Evolutionary conservation across 2,797 vertebrate genomes (phyloP).

Genomic region (Xerus rutilus): DNA sequence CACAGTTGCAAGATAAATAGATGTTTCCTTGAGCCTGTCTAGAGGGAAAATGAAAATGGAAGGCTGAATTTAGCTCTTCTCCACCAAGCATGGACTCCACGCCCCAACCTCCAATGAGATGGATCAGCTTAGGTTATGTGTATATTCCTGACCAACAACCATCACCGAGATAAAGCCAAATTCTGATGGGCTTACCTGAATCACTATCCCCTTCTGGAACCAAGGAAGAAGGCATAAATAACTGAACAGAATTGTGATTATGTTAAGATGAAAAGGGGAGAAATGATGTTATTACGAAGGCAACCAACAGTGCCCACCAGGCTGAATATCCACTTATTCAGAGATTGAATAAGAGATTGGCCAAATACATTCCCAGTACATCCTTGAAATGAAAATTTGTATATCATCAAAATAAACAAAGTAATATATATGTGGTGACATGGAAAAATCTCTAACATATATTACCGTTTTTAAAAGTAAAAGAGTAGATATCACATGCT

Average conservation of each 20-base stretch:
- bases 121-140: not conserved
- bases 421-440: not conserved
- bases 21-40: not conserved
- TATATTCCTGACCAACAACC: not conserved
- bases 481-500: not conserved
- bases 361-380: too few species aligned
- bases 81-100: not conserved
- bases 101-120: not conserved
- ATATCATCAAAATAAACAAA: not conserved
- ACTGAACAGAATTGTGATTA: not conserved
- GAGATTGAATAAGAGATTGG: not conserved
- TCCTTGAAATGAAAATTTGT: not conserved
- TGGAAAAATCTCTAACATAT: not conserved
- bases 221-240: not conserved
- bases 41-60: not conserved
- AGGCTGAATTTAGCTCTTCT: not conserved
- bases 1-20: not conserved
- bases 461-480: not conserved
- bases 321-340: not conserved
- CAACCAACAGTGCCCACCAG: not conserved
- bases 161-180: not conserved
- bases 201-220: not conserved
- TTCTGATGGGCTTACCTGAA: not conserved
- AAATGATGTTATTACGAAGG: too few species aligned
- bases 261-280: not conserved